phyloP scores from a whole-genome alignment of 2,113 vertebrate species.

The Sorex fumeus region DNA sequence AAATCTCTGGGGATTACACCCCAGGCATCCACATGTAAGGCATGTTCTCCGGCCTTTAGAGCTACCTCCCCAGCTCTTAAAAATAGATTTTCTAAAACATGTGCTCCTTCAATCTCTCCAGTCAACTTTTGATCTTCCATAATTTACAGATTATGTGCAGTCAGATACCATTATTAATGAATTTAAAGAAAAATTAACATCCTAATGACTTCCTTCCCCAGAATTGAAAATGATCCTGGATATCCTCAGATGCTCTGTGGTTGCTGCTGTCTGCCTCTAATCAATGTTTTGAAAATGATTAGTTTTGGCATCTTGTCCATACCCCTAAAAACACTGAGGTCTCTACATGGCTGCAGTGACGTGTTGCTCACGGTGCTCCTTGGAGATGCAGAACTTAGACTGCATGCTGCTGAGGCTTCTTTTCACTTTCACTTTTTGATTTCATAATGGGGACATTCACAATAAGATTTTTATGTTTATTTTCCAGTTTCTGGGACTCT shows the following conservation, averaged over 20 bases:
- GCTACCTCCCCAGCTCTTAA: no score
- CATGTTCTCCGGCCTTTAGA: no score
- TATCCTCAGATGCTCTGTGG: conserved; percentile 78
- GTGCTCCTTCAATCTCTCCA: conserved; percentile 34
- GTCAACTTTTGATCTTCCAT: conserved; percentile 59
- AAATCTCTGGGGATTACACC: no score
- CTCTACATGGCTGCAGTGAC: not conserved
- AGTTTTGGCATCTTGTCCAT: conserved; percentile 10
- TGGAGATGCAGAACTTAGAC: not conserved
- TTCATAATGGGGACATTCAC: not conserved
- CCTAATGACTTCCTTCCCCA: conserved; percentile 76
- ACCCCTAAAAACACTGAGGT: not conserved
- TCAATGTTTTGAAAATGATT: conserved; percentile 73
- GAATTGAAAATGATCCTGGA: conserved; percentile 68
- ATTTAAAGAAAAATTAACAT: conserved; percentile 84
- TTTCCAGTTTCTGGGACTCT: not conserved
- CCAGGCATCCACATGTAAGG: no score
- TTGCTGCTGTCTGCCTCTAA: conserved; percentile 60
- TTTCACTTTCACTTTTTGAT: not conserved
- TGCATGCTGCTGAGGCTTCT: not conserved
- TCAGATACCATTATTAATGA: conserved; percentile 80
- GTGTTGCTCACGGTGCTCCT: not conserved
- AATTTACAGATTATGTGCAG: conserved; percentile 73
- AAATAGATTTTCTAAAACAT: conserved; percentile 45
- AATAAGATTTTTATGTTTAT: not conserved